These are phyloP conservation scores for Lissocephala sabroskyi DNA, from an alignment of 2,888 invertebrate species.

Conservation along the genomic window DNA sequence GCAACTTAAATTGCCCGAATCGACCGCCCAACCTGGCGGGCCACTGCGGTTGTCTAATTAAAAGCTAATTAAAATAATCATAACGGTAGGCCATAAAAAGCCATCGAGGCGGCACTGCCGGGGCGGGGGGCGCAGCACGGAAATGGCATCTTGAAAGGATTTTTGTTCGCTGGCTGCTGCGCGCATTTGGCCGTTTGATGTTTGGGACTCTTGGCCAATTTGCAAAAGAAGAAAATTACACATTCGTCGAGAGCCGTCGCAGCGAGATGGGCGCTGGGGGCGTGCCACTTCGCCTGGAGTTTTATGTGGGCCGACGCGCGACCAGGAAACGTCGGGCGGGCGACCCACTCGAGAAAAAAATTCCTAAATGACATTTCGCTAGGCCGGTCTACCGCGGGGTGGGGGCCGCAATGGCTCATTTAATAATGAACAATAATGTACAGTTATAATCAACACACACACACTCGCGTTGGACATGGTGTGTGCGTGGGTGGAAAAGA, in stretches of 20 bases:
- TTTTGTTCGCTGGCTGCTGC: conserved; percentile 48
- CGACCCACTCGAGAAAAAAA: too few species aligned
- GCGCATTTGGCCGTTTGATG: conserved; percentile 29
- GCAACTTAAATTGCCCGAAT: too few species aligned
- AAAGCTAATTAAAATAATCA: conserved; percentile 45
- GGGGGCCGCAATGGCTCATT: conserved; percentile 42
- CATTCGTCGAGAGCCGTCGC: too few species aligned
- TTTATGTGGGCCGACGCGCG: too few species aligned
- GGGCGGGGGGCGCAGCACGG: not conserved
- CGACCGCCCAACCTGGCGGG: too few species aligned
- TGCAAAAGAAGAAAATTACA: not conserved
- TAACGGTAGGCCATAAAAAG: conserved; percentile 30
- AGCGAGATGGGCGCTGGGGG: too few species aligned
- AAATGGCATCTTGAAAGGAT: conserved; percentile 52
- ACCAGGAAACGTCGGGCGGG: too few species aligned
- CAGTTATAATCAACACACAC: conserved; percentile 50
- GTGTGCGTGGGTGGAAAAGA: too few species aligned
- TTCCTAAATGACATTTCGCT: conserved; percentile 28
- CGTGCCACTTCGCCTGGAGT: too few species aligned
- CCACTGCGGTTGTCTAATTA: too few species aligned
- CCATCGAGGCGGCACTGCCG: conserved; percentile 19
- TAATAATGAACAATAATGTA: conserved; percentile 66
- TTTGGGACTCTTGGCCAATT: not conserved
- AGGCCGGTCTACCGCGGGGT: conserved; percentile 28
- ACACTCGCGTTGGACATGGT: not conserved